Evolutionary conservation across 2,113 vertebrate genomes (phyloP).

Genomic region (Thymallus thymallus): DNA sequence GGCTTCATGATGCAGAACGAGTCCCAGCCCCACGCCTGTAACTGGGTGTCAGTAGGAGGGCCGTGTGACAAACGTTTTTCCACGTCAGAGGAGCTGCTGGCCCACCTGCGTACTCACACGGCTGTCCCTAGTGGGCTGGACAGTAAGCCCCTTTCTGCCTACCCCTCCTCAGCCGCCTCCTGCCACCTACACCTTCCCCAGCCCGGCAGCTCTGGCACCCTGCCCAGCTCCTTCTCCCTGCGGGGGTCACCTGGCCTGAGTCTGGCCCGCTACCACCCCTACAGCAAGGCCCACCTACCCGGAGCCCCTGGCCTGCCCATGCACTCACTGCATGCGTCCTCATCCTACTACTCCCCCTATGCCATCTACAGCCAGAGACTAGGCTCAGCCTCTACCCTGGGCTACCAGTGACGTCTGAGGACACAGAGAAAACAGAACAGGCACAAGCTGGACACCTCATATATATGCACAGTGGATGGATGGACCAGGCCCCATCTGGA

Average conservation of each 20-base stretch:
- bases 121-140: constrained; percentile 88
- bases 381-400: constrained; percentile 91
- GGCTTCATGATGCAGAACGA: constrained; percentile 98
- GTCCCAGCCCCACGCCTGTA: constrained; percentile 91
- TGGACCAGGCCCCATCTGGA: constrained; percentile 32
- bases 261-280: constrained; percentile 94
- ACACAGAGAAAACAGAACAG: constrained; percentile 31
- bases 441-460: constrained; percentile 29
- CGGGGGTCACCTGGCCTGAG: constrained; percentile 91
- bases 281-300: constrained; percentile 91
- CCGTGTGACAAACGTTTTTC: constrained; percentile 96
- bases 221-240: constrained; percentile 89
- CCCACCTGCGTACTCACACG: constrained; percentile 94
- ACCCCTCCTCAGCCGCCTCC: constrained; percentile 87
- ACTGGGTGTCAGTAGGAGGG: constrained; percentile 96
- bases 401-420: constrained; percentile 86
- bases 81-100: constrained; percentile 94
- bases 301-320: constrained; percentile 84
- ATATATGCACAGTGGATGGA: constrained; percentile 46
- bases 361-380: constrained; percentile 97
- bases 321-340: constrained; percentile 83
- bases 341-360: constrained; percentile 96
- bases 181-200: constrained; percentile 94
- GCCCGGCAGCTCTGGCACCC: constrained; percentile 78
- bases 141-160: constrained; percentile 90